Percentiles rank a stretch among this genome's conserved stretches.
These are phyloP conservation scores for Suillia variegata DNA, from an alignment of 2,888 invertebrate genomes.

Conservation along the genomic window DNA sequence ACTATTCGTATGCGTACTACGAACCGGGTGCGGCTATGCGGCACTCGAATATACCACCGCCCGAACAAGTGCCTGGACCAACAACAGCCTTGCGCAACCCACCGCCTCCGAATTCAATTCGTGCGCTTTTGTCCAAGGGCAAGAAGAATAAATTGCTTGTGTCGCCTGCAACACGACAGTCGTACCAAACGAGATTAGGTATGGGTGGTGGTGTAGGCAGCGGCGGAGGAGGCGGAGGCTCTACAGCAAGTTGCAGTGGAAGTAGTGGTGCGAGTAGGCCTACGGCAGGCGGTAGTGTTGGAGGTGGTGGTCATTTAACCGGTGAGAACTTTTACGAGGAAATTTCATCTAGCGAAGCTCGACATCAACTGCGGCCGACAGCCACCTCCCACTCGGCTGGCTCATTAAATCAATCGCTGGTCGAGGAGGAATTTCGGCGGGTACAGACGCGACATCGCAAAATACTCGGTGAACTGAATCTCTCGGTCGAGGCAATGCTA, in stretches of 20 bases:
- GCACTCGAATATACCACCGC: constrained; percentile 71
- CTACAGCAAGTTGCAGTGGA: constrained; percentile 6
- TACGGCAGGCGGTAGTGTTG: neutral
- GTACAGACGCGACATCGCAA: constrained; percentile 83
- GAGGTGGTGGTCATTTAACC: neutral
- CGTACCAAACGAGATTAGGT: constrained; percentile 77
- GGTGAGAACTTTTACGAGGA: constrained; percentile 53
- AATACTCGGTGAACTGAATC: constrained; percentile 83
- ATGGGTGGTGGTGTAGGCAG: constrained; percentile 22
- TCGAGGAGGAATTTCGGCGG: constrained; percentile 82
- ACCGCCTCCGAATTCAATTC: constrained; percentile 59
- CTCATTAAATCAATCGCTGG: constrained; percentile 72
- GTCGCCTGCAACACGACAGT: constrained; percentile 63
- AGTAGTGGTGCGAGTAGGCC: neutral
- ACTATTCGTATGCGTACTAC: constrained; percentile 85
- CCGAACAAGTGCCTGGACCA: constrained; percentile 43
- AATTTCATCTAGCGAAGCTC: constrained; percentile 27
- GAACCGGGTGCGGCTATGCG: constrained; percentile 70
- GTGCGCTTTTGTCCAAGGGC: constrained; percentile 58
- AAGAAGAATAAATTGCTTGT: constrained; percentile 57
- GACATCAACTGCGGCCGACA: constrained; percentile 35
- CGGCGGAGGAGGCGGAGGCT: constrained; percentile 28
- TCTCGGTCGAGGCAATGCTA: constrained; percentile 87
- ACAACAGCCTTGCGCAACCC: constrained; percentile 33
- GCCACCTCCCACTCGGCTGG: constrained; percentile 66